A percentile compares a stretch with the other conserved stretches of the same genome.
phyloP scores from a whole-genome alignment of 2,797 vertebrate genomes.

The Taenioides sp. region DNA sequence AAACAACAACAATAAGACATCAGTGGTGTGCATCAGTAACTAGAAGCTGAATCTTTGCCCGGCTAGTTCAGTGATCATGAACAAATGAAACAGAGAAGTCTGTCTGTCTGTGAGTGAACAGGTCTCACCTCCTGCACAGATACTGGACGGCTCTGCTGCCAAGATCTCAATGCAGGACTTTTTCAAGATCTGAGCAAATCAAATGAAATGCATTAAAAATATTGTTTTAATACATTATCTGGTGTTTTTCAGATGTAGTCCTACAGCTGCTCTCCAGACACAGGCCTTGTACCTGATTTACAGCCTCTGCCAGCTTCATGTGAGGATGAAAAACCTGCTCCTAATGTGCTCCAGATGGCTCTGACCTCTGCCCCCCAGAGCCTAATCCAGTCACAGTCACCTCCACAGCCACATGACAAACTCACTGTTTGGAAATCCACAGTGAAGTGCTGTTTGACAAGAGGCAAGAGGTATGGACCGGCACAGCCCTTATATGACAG shows the following conservation, averaged over 20 bases:
- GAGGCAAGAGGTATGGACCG: background rate
- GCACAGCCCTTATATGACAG: background rate
- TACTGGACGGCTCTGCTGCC: conserved; percentile 95
- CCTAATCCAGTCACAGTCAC: conserved; percentile 26
- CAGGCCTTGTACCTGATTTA: conserved; percentile 44
- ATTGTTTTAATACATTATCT: conserved; percentile 7
- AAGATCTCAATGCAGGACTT: conserved; percentile 98
- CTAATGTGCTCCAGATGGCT: conserved; percentile 71
- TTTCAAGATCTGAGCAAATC: conserved; percentile 87
- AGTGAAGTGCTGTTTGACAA: conserved; percentile 24
- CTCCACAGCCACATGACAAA: conserved; percentile 17
- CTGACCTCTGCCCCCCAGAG: conserved; percentile 36
- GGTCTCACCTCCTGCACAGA: conserved; percentile 93
- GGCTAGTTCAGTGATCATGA: background rate
- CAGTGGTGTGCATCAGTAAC: background rate
- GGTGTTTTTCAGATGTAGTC: conserved; percentile 7
- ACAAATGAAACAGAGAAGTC: conserved; percentile 2
- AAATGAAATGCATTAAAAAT: conserved; percentile 25
- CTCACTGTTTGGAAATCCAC: conserved; percentile 10
- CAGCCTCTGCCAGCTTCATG: conserved; percentile 32
- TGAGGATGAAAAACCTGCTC: conserved; percentile 27
- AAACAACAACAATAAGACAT: background rate
- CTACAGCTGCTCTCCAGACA: conserved; percentile 38
- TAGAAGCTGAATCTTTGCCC: background rate
- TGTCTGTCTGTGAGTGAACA: conserved; percentile 4